These are phyloP conservation scores for Saimiri boliviensis DNA, from an alignment of 2,113 vertebrate species.

Conservation along the genomic window DNA sequence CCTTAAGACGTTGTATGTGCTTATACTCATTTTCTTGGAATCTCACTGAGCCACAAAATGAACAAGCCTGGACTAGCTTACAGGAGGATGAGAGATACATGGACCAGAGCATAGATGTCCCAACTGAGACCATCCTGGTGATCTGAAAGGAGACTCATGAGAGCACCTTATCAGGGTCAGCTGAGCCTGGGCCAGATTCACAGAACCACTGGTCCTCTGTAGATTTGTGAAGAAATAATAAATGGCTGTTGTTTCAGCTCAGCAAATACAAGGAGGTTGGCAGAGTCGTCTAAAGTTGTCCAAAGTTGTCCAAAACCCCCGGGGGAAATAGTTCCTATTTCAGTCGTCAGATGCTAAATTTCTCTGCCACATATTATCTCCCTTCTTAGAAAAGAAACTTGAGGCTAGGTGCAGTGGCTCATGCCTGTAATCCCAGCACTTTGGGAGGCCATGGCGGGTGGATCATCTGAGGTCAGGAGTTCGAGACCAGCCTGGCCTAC, in stretches of 20 bases:
- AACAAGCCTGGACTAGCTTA: background rate
- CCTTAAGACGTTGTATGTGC: background rate
- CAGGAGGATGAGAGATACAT: background rate
- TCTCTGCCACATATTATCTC: background rate
- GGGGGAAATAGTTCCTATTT: background rate
- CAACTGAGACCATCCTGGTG: background rate
- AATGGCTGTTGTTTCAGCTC: background rate
- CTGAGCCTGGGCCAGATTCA: background rate
- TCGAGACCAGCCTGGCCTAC: too few relatives aligned
- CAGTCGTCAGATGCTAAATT: background rate
- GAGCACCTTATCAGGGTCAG: background rate
- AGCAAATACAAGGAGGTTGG: background rate
- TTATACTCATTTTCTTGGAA: background rate
- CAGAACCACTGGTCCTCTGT: background rate
- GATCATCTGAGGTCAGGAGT: too few relatives aligned
- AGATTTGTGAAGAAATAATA: background rate
- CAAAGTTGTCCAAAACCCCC: too few relatives aligned
- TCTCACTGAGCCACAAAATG: background rate
- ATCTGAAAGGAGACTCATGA: background rate
- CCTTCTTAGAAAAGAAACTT: background rate
- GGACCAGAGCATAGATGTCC: background rate
- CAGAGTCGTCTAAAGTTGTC: background rate
- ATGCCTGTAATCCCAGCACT: too few relatives aligned
- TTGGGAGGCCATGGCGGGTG: too few relatives aligned
- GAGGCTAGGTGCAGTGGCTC: too few relatives aligned